Evolutionary conservation across 2,888 invertebrate species (phyloP).

Genomic region (Ochlodes sylvanus): DNA sequence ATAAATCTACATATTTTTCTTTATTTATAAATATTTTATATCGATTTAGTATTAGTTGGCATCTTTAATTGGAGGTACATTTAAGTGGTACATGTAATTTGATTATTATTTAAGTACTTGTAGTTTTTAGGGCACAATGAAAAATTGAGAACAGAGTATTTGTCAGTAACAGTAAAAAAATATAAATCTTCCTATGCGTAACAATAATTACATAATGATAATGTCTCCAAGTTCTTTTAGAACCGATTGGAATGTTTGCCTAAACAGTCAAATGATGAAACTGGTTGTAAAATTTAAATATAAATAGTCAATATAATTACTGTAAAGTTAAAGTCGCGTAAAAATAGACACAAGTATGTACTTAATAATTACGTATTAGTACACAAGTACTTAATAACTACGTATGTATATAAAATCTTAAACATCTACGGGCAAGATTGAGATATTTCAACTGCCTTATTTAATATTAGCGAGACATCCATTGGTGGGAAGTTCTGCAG

Average conservation of each 20-base stretch:
- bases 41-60: too few species aligned
- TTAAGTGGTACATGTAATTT: too few species aligned
- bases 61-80: too few species aligned
- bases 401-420: constrained; percentile 4
- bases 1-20: too few species aligned
- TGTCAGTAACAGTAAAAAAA: background rate
- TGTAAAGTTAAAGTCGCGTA: background rate
- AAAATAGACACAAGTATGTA: constrained; percentile 4
- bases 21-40: too few species aligned
- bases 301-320: background rate
- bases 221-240: background rate
- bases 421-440: background rate
- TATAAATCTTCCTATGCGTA: background rate
- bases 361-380: background rate
- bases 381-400: background rate
- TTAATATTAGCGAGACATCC: constrained; percentile 93
- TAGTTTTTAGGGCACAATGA: background rate
- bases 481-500: constrained; percentile 96
- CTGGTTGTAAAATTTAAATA: background rate
- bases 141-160: background rate
- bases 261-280: background rate
- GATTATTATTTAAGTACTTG: background rate
- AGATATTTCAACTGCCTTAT: constrained; percentile 88
- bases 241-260: background rate
- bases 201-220: background rate